Evolutionary conservation across 2,888 invertebrate species (phyloP).

Genomic region (Pseudoips prasinana): DNA sequence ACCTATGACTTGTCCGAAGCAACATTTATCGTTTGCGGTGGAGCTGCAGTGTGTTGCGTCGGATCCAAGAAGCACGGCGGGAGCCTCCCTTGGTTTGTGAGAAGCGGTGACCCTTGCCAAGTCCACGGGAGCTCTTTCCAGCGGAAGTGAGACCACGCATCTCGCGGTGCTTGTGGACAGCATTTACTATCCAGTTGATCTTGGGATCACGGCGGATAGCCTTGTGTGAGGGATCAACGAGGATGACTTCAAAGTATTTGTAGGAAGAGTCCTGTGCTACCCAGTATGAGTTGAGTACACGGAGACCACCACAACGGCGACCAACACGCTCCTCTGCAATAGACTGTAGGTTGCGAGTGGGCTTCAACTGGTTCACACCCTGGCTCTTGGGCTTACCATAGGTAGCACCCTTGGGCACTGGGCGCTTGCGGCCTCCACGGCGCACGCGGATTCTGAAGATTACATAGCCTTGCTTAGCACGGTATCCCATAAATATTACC

Average conservation of each 20-base stretch:
- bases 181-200: conserved; percentile 98
- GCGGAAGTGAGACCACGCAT: conserved; percentile 98
- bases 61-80: conserved; percentile 96
- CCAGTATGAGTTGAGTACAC: conserved; percentile 99
- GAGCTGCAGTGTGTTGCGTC: conserved; percentile 95
- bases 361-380: conserved; percentile 99
- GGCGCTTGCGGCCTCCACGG: conserved; percentile 99
- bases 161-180: conserved; percentile 99
- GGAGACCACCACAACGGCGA: conserved; percentile 95
- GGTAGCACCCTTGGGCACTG: conserved; percentile 98
- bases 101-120: conserved; percentile 96
- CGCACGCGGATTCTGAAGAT: conserved; percentile 99
- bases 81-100: conserved; percentile 99
- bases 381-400: conserved; percentile 99
- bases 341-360: conserved; percentile 95
- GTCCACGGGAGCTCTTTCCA: conserved; percentile 96
- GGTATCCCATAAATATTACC: conserved; percentile 97
- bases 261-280: conserved; percentile 99
- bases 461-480: conserved; percentile 98
- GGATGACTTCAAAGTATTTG: conserved; percentile 98
- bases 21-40: conserved; percentile 96
- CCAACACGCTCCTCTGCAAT: conserved; percentile 99
- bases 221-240: conserved; percentile 95
- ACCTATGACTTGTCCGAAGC: conserved; percentile 32
- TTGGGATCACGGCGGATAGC: conserved; percentile 97